phyloP scores from a whole-genome alignment of 2,797 vertebrate genomes.

The Trematomus bernacchii region DNA sequence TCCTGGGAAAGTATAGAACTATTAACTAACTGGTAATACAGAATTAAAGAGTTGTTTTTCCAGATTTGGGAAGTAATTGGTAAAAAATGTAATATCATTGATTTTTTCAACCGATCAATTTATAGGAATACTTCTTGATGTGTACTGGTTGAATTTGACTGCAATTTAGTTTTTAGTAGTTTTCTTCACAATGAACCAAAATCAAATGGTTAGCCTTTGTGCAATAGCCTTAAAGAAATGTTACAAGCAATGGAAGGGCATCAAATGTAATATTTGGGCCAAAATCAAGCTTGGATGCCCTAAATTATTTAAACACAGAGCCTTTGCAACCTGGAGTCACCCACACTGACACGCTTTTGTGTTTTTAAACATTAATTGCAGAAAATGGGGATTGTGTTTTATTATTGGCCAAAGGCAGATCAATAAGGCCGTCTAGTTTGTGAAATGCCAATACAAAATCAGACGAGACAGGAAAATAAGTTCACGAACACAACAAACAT shows the following conservation, averaged over 20 bases:
- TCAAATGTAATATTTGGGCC: background rate
- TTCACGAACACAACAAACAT: slow-evolving; percentile 8
- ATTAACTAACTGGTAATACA: too few species aligned
- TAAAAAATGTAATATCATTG: background rate
- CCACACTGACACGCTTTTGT: slow-evolving; percentile 1
- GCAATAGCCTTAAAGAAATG: background rate
- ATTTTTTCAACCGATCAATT: background rate
- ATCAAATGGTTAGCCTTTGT: background rate
- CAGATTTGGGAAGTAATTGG: background rate
- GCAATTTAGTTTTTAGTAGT: background rate
- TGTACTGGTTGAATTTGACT: background rate
- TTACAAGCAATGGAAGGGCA: background rate
- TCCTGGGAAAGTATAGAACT: slow-evolving; percentile 6
- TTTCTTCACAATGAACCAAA: background rate
- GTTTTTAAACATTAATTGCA: slow-evolving; percentile 7
- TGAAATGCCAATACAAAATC: slow-evolving; percentile 22
- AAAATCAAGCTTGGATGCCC: background rate
- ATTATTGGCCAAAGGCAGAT: slow-evolving; percentile 29
- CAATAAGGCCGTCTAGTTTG: slow-evolving; percentile 33
- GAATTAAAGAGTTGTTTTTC: background rate
- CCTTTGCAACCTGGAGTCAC: background rate
- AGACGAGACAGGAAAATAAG: slow-evolving; percentile 31
- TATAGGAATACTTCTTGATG: background rate
- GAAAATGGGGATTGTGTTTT: slow-evolving; percentile 20
- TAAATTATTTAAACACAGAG: background rate